Evolutionary conservation across 2,113 vertebrate genomes (phyloP).

Genomic region (Aegithalos caudatus): DNA sequence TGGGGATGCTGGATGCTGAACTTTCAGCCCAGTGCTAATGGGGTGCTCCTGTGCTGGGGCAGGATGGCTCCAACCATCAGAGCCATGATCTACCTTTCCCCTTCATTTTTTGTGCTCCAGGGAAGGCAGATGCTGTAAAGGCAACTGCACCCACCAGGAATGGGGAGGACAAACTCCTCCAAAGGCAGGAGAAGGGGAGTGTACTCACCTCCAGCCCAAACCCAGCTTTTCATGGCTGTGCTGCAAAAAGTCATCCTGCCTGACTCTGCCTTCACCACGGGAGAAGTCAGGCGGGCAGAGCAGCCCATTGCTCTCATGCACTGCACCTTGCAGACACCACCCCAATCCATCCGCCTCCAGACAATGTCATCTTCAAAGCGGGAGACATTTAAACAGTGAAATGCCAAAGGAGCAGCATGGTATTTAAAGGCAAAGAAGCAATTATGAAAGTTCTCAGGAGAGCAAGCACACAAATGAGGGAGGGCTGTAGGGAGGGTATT

Average conservation of each 20-base stretch:
- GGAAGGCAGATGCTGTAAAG: neutral
- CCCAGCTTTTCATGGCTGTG: fast-evolving
- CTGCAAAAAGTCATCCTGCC: neutral
- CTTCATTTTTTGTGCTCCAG: neutral
- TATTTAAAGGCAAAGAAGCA: slow-evolving; percentile 57
- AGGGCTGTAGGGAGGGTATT: neutral
- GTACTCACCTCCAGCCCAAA: neutral
- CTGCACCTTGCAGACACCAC: neutral
- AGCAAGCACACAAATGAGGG: slow-evolving; percentile 34
- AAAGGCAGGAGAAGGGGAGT: neutral
- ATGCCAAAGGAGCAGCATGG: slow-evolving; percentile 48
- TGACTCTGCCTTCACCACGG: fast-evolving
- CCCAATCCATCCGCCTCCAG: neutral
- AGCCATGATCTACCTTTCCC: neutral
- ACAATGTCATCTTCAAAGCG: slow-evolving; percentile 10
- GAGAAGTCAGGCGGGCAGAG: neutral
- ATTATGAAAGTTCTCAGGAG: slow-evolving; percentile 28
- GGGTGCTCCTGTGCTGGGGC: neutral
- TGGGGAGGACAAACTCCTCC: neutral
- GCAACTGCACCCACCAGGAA: neutral
- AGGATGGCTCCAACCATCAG: neutral
- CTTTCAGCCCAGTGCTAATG: neutral
- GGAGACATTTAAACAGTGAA: slow-evolving; percentile 58
- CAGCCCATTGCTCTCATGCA: neutral
- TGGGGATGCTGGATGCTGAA: neutral